Evolutionary conservation across 2,888 invertebrate species (phyloP).

Genomic region (Rhyacophila evoluta): DNA sequence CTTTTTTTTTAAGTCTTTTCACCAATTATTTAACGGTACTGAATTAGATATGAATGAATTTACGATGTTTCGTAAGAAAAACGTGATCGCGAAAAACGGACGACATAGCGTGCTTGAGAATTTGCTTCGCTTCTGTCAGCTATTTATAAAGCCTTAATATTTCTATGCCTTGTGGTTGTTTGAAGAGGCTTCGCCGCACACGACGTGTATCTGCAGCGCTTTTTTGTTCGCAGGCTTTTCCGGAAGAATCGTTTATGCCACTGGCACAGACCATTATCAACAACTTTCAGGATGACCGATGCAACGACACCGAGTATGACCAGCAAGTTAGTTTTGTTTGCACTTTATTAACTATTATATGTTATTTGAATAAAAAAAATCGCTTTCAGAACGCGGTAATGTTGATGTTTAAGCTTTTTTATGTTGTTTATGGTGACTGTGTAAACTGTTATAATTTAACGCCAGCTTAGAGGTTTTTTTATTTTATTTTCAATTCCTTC

Average conservation of each 20-base stretch:
- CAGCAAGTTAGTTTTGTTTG: slow-evolving; percentile 52
- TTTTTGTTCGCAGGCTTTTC: slow-evolving; percentile 55
- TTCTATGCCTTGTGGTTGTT: not conserved
- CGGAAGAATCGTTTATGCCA: slow-evolving; percentile 52
- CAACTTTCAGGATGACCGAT: slow-evolving; percentile 52
- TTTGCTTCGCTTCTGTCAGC: not conserved
- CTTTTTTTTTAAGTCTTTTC: too few relatives aligned
- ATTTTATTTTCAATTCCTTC: not conserved
- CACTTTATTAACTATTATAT: not conserved
- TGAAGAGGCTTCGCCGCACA: not conserved
- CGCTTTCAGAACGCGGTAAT: not conserved
- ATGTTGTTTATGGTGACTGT: not conserved
- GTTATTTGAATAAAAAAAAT: not conserved
- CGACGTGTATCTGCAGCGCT: slow-evolving; percentile 28
- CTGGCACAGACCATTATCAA: slow-evolving; percentile 49
- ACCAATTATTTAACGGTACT: too few relatives aligned
- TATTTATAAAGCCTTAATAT: not conserved
- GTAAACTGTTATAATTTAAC: not conserved
- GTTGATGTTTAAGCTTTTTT: not conserved
- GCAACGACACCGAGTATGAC: slow-evolving; percentile 44
- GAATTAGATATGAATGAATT: too few relatives aligned
- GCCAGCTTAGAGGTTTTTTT: not conserved
- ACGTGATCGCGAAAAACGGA: not conserved
- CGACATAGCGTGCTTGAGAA: not conserved
- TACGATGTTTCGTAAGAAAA: too few relatives aligned